A percentile compares a stretch with the other conserved stretches of the same genome.
These are phyloP conservation scores for Daphoenositta chrysoptera DNA, from an alignment of 2,113 vertebrate species.

Conservation along the genomic window DNA sequence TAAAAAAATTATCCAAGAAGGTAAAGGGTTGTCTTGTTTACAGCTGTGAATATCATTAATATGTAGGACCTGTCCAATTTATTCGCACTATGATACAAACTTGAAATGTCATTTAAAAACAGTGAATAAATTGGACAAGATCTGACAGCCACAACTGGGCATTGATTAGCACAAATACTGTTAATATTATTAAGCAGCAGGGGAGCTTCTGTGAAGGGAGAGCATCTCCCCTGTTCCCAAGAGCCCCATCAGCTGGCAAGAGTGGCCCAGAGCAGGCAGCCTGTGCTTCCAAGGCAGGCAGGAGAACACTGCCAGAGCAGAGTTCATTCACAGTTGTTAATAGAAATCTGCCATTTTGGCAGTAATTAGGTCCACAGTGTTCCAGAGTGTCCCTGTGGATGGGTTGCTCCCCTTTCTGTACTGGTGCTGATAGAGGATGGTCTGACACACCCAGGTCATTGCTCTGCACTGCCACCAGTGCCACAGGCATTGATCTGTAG, in stretches of 20 bases:
- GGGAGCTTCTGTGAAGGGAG: background rate
- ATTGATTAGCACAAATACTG: background rate
- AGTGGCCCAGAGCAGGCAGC: background rate
- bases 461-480: fast-evolving
- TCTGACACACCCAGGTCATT: fast-evolving
- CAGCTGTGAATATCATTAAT: background rate
- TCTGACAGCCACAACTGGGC: background rate
- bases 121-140: background rate
- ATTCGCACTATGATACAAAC: background rate
- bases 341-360: background rate
- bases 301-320: background rate
- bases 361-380: background rate
- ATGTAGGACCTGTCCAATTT: background rate
- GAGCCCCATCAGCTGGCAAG: fast-evolving
- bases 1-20: background rate
- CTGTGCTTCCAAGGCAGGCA: background rate
- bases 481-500: fast-evolving
- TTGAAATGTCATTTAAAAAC: background rate
- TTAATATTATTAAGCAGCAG: background rate
- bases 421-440: background rate
- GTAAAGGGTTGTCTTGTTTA: background rate
- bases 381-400: background rate
- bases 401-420: background rate
- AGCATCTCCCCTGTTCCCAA: background rate
- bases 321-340: background rate